Conservation (phyloP, 1,140 invertebrate genomes). For the Rhizoglyphus robini region DNA sequence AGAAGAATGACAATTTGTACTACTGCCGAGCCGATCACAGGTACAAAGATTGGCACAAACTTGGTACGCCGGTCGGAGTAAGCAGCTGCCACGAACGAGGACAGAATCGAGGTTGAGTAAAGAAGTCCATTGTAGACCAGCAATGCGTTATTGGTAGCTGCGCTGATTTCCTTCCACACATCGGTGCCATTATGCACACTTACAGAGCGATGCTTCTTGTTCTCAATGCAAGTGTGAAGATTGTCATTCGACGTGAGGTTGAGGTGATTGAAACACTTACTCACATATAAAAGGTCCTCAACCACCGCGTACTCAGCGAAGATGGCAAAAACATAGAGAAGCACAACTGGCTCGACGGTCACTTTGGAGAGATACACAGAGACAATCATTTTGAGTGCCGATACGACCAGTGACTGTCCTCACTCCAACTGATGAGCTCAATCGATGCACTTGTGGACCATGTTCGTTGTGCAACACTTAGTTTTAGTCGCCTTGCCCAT, state of each 20-base stretch:
- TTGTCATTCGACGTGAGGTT: not conserved
- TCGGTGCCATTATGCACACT: conserved; percentile 27
- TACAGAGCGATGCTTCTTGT: not conserved
- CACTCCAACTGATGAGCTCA: too few relatives aligned
- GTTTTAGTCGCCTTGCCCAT: too few relatives aligned
- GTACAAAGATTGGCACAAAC: conserved; percentile 68
- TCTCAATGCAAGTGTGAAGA: not conserved
- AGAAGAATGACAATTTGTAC: not conserved
- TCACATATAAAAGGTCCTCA: conserved; percentile 37
- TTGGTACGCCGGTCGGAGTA: conserved; percentile 55
- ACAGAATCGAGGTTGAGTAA: conserved; percentile 35
- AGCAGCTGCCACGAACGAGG: conserved; percentile 40
- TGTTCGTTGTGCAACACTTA: too few relatives aligned
- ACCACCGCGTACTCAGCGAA: conserved; percentile 36
- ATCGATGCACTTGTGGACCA: too few relatives aligned
- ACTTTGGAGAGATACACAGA: conserved; percentile 23
- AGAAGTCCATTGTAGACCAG: conserved; percentile 32
- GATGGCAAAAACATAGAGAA: conserved; percentile 38
- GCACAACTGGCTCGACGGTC: conserved; percentile 40
- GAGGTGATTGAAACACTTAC: conserved; percentile 32
- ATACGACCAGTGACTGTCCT: too few relatives aligned
- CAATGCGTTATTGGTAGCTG: not conserved
- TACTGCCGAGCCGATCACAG: conserved; percentile 62
- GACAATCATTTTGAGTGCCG: too few relatives aligned
- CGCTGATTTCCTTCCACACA: conserved; percentile 22